These are phyloP conservation scores for Cataglyphis rosenhaueri DNA, from an alignment of 2,888 invertebrate genomes.

Conservation along the genomic window DNA sequence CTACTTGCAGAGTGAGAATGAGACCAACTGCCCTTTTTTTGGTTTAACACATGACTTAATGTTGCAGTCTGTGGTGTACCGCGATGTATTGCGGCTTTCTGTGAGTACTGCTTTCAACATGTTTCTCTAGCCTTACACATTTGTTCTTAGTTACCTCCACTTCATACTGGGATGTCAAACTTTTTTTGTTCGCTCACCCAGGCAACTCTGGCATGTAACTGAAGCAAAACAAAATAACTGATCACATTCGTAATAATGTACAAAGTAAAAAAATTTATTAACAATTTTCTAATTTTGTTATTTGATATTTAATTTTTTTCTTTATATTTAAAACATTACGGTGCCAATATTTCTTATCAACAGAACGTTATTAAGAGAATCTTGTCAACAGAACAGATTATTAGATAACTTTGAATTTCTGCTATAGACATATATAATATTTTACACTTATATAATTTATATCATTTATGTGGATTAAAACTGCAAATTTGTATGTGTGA, in stretches of 20 bases:
- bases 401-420: background rate
- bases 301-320: background rate
- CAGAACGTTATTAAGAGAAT: background rate
- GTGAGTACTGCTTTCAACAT: background rate
- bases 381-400: background rate
- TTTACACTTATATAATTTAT: background rate
- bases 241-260: background rate
- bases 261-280: background rate
- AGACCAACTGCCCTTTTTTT: background rate
- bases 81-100: background rate
- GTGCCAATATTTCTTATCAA: background rate
- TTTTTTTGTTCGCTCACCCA: background rate
- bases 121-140: background rate
- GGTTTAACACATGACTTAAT: conserved; percentile 29
- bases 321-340: background rate
- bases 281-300: background rate
- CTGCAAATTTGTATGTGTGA: background rate
- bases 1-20: conserved; percentile 26
- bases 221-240: background rate
- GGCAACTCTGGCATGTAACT: background rate
- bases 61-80: background rate
- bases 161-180: background rate
- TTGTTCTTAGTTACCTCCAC: conserved; percentile 4
- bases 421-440: background rate
- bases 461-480: background rate